Evolutionary conservation across 2,113 vertebrate species (phyloP).

Genomic region (Zapornia atra): DNA sequence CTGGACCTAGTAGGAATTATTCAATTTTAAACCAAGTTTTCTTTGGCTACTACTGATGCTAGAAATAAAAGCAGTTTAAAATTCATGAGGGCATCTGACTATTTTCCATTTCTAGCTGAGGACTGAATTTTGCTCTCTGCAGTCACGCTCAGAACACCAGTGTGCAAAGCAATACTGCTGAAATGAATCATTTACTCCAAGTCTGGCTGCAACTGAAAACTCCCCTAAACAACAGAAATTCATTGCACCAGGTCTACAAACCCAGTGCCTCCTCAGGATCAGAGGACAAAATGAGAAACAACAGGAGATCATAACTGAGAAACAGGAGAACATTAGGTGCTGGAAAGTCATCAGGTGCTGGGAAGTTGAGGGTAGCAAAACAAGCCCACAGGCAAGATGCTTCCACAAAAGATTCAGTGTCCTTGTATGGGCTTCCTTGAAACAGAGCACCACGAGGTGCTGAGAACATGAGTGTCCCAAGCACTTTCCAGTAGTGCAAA

Average conservation of each 20-base stretch:
- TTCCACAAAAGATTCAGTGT: not conserved
- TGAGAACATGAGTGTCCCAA: not conserved
- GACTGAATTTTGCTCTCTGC: not conserved
- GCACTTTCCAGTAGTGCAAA: not conserved
- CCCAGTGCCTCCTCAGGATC: not conserved
- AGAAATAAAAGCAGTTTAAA: constrained; percentile 52
- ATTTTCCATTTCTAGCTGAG: constrained; percentile 18
- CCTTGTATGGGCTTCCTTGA: not conserved
- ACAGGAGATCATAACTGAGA: not conserved
- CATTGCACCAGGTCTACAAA: not conserved
- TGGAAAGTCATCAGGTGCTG: not conserved
- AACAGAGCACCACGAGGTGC: fast-evolving
- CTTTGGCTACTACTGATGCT: not conserved
- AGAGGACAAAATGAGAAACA: not conserved
- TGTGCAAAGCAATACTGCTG: not conserved
- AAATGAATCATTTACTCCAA: constrained; percentile 1
- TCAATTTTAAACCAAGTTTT: constrained; percentile 3
- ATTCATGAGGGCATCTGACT: constrained; percentile 16
- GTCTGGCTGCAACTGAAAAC: not conserved
- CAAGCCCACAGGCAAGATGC: not conserved
- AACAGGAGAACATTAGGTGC: not conserved
- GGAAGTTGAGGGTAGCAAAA: not conserved
- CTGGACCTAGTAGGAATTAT: not conserved
- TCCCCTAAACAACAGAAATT: not conserved
- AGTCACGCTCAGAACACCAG: not conserved